These are phyloP conservation scores for Amblyraja radiata DNA, from an alignment of 2,797 vertebrate genomes.

Conservation along the genomic window DNA sequence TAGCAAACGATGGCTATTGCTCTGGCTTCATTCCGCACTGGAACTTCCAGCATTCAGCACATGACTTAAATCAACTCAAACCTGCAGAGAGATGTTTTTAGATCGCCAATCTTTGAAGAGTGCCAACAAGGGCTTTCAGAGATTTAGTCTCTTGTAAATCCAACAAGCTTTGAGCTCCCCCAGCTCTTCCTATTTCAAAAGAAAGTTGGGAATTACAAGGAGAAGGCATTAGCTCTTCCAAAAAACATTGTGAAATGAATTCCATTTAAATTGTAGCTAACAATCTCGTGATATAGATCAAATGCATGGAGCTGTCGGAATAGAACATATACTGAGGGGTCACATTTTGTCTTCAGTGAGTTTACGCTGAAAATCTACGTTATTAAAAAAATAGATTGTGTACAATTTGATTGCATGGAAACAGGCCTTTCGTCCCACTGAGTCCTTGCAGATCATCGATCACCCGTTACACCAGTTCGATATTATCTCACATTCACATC, in stretches of 20 bases:
- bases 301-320: neutral
- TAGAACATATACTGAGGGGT: neutral
- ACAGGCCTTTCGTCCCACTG: too few species aligned
- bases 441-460: too few species aligned
- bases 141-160: neutral
- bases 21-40: slow-evolving; percentile 44
- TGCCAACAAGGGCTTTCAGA: neutral
- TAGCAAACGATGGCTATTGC: slow-evolving; percentile 48
- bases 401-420: neutral
- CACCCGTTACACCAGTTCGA: too few species aligned
- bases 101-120: slow-evolving; percentile 17
- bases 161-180: neutral
- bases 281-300: neutral
- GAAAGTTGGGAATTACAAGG: neutral
- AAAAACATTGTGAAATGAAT: neutral
- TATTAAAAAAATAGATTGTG: neutral
- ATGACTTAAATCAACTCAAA: slow-evolving; percentile 51
- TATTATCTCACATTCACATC: too few species aligned
- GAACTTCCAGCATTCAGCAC: slow-evolving; percentile 52
- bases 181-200: neutral
- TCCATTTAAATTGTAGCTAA: neutral
- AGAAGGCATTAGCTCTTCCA: neutral
- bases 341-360: neutral
- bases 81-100: slow-evolving; percentile 43
- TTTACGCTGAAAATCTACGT: neutral